Evolutionary conservation across 2,113 vertebrate species (phyloP), one percentile per base, ranked within the genome.

Genomic region (Marmota flaviventris): DNA sequence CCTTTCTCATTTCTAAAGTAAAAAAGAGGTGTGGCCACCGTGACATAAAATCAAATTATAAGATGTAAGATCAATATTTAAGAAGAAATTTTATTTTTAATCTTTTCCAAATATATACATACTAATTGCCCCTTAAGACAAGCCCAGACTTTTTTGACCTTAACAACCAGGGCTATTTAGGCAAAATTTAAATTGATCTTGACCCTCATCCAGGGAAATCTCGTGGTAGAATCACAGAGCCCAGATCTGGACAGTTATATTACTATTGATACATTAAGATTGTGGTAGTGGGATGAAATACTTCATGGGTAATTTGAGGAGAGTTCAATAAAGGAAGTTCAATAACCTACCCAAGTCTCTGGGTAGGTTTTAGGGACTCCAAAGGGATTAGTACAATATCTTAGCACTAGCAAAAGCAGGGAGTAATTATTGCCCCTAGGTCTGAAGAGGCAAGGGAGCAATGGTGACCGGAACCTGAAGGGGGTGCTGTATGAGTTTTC

Each of bases 81-180:
- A 56, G 56, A 56, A 56, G 56, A 73, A 39, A 72, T 37, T n/a
- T 78, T 70, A 63, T 39, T 79, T 86, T 97, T 82, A 48, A 24
- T 92, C 56, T 81, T 90, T 89, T 94, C 76, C 90, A 93, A 85
- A 90, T 67, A 85, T 77, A 65, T 6, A 65, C 42, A 63, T 45
- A 93, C 9, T 85, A n/a, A 82, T 85, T 75, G 32, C 11, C 79
- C 34, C 29, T 61, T 13, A 65, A 72, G 42, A 82, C 82, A 22
- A 93, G 16, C 37, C 32, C 16, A 25, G 16, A n/a, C 72, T 45
- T 87, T 85, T 69, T 48, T 67, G 58, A 92, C 24, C 58, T 91
- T 70, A 78, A 51, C 24, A 75, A 6, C 85, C 77, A 93, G 11
- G 13, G 18, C 37, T 85, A 10, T 84, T 69, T 34, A 45, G 70